Evolutionary conservation across 2,113 vertebrate genomes (phyloP).

Genomic region (Mastomys coucha): DNA sequence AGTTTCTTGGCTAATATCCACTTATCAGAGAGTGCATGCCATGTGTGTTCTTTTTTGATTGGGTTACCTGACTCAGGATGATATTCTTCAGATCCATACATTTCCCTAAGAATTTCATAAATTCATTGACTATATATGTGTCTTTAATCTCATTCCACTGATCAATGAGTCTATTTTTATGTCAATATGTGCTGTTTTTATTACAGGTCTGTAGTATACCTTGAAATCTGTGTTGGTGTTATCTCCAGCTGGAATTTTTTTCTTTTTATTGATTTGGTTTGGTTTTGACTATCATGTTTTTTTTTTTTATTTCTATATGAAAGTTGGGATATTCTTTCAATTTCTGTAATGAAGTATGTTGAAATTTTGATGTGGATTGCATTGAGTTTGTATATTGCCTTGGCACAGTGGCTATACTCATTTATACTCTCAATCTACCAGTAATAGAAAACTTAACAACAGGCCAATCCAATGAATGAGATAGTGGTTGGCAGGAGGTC

Average conservation of each 20-base stretch:
- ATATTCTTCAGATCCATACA: too few species aligned
- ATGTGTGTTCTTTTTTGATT: too few species aligned
- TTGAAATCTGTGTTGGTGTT: background rate
- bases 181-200: background rate
- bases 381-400: background rate
- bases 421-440: background rate
- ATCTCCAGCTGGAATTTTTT: background rate
- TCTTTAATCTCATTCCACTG: too few species aligned
- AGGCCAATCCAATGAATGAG: background rate
- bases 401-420: background rate
- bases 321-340: background rate
- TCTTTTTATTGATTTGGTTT: background rate
- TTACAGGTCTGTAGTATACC: background rate
- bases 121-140: background rate
- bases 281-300: background rate
- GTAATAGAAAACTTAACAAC: too few species aligned
- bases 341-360: background rate
- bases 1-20: too few species aligned
- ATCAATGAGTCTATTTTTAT: background rate
- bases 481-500: background rate
- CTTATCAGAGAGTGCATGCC: too few species aligned
- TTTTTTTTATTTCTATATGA: background rate
- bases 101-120: too few species aligned
- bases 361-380: background rate
- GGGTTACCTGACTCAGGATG: too few species aligned